Base-by-base conservation (phyloP, 1,140 invertebrate genomes). In the Drosophila pandora region DNA sequence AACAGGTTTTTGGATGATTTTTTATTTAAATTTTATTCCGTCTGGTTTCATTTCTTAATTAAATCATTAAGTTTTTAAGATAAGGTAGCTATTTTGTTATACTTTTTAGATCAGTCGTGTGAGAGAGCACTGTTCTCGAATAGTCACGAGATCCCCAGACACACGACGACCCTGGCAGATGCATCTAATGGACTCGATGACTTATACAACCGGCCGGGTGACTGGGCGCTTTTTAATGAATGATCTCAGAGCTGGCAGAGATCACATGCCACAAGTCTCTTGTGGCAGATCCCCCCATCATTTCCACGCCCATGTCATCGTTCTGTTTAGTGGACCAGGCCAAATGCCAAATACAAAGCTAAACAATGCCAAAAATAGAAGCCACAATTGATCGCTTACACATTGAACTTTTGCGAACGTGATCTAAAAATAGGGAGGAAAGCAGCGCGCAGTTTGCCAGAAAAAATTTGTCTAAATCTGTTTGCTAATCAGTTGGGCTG, bases 281-380 rank as follows among this genome's bases (percentile, higher is more conserved):
- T 30, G 30, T 21, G 34, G 22, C 13, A 12, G 9, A 5, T 2
- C 32, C 28, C 22, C 8, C 30, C 8, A 30, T 53, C n/a, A 53
- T 34, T 53, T 53, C 22, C 37, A 53, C 6, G 10, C 54, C 9
- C 41, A 21, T 69, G 63, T 57, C 47, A 55, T 39, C 37, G 41
- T 41, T 73, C 32, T 50, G 39, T 41, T 68, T 43, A 56, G 58
- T 72, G 34, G 61, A 52, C 48, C 72, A 75, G 28, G 43, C 10
- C 43, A 49, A 48, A 61, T 52, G 50, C 45, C 41, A 64, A 64
- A 30, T 56, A 50, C 52, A 65, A 65, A 54, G 53, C 57, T 74
- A 74, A 74, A 52, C 70, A 74, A 39, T 22, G 30, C 60, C 72
- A 74, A 75, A 76, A 81, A 84, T 81, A 84, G 76, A 68, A 49